These are phyloP conservation scores for Acromyrmex echinatior DNA, from an alignment of 1,140 invertebrate genomes.

Conservation along the genomic window DNA sequence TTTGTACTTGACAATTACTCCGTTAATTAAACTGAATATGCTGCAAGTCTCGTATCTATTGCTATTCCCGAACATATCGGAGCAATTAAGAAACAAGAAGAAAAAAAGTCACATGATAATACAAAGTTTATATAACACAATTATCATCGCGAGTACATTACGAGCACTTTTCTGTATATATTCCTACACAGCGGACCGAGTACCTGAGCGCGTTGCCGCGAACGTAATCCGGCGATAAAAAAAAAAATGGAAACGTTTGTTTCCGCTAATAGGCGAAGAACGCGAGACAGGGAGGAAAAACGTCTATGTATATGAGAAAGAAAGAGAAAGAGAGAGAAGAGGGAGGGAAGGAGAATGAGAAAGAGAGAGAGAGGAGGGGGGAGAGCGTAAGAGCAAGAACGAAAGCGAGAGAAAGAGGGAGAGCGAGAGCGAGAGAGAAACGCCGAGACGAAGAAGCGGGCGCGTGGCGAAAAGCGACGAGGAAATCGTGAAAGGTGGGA, in stretches of 20 bases:
- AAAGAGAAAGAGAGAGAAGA: neutral
- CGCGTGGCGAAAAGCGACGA: constrained; percentile 29
- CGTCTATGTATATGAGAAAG: neutral
- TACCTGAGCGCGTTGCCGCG: neutral
- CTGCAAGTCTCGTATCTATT: neutral
- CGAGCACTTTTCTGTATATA: neutral
- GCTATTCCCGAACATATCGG: constrained; percentile 6
- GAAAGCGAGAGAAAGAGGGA: neutral
- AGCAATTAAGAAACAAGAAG: constrained; percentile 35
- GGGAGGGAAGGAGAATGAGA: no score
- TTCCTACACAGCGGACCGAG: neutral
- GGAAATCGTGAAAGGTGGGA: constrained; percentile 54
- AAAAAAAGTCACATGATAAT: constrained; percentile 41
- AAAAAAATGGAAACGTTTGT: neutral
- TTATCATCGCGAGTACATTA: constrained; percentile 25
- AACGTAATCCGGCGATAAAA: neutral
- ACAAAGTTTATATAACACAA: constrained; percentile 57
- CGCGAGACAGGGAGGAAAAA: neutral
- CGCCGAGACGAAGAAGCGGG: neutral
- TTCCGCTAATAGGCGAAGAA: neutral
- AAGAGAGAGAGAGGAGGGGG: no score
- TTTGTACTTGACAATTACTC: neutral
- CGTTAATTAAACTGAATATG: neutral
- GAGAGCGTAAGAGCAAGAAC: neutral
- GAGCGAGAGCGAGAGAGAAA: neutral